Evolutionary conservation across 1,140 invertebrate genomes (phyloP).

Genomic region (Tyrophagus putrescentiae): DNA sequence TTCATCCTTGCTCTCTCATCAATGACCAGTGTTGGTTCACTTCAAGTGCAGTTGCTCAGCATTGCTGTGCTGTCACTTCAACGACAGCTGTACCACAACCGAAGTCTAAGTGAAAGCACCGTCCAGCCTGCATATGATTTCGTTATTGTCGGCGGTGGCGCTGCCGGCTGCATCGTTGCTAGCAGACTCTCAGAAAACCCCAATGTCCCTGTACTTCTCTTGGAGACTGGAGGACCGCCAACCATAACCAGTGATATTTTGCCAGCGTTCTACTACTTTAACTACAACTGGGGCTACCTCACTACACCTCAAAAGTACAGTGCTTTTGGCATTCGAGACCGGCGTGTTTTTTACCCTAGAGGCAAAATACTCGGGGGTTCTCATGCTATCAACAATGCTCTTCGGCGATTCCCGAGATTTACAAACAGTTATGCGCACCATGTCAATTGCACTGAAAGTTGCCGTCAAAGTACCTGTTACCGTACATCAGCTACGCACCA

Average conservation of each 20-base stretch:
- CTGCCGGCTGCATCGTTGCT: constrained; percentile 30
- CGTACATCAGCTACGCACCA: background rate
- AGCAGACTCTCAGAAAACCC: constrained; percentile 28
- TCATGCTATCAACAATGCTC: constrained; percentile 84
- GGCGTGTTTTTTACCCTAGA: constrained; percentile 45
- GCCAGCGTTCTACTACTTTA: constrained; percentile 64
- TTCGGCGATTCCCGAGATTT: constrained; percentile 83
- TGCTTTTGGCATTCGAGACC: background rate
- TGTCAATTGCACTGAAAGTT: too few species aligned
- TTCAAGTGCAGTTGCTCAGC: constrained; percentile 10
- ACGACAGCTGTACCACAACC: background rate
- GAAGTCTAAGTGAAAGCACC: background rate
- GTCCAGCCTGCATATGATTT: constrained; percentile 22
- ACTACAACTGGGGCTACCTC: constrained; percentile 81
- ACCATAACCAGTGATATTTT: constrained; percentile 35
- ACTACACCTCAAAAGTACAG: constrained; percentile 58
- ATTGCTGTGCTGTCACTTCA: constrained; percentile 9
- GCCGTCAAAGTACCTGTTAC: too few species aligned
- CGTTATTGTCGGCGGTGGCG: constrained; percentile 27
- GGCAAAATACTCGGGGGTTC: constrained; percentile 62
- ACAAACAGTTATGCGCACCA: too few species aligned
- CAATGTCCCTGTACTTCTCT: constrained; percentile 27
- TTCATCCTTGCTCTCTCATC: too few species aligned
- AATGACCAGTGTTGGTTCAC: too few species aligned
- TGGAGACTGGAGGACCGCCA: constrained; percentile 30